Base-by-base conservation (phyloP, 2,888 invertebrate species). In the Agrilus mali region DNA sequence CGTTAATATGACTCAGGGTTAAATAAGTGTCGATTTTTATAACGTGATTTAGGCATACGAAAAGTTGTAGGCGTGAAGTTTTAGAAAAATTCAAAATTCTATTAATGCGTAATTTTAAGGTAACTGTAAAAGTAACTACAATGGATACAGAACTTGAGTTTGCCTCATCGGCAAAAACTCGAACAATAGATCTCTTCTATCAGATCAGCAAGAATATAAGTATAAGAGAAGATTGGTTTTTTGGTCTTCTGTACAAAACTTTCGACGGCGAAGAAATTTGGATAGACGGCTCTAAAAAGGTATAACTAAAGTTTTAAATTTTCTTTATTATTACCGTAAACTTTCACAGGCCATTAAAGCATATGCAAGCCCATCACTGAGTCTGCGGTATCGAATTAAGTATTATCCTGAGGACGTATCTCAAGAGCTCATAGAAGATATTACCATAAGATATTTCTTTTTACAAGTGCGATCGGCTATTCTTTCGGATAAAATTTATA, bases 381-480 rank as follows among this genome's bases (percentile, higher is more conserved):
- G 54, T 39, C 48, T 66, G 5, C 50, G 59, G 20, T 64, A 57
- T 75, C 86, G 93, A 57, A 95, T 96, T 64, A 99, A 98, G 77
- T 99, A 95, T 75, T 98, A 92, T 71, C 98, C 98, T 1, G 98
- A 99, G 70, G 97, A 98, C 71, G 96, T 97, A 17, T 86, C 88
- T 17, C 93, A 95, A 65, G 97, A 98, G 72, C 78, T 98, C 54
- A 98, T 99, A 59, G 97, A 99, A 71, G 94, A 96, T 66, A 93
- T 96, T 64, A 98, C 98, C 56, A 78, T 96, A 69, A 82, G 89
- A 62, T 76, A 90, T 50, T 93, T 92, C 73, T 93, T 89, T 68
- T 77, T 86, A 55, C 86, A 88, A 78, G 90, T 94, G 53, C 95
- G 96, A 73, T 92, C 93, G 66, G 86, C 84, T 53, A 95, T 98